Base-by-base conservation (phyloP, 2,888 invertebrate genomes). In the Andrena haemorrhoa region DNA sequence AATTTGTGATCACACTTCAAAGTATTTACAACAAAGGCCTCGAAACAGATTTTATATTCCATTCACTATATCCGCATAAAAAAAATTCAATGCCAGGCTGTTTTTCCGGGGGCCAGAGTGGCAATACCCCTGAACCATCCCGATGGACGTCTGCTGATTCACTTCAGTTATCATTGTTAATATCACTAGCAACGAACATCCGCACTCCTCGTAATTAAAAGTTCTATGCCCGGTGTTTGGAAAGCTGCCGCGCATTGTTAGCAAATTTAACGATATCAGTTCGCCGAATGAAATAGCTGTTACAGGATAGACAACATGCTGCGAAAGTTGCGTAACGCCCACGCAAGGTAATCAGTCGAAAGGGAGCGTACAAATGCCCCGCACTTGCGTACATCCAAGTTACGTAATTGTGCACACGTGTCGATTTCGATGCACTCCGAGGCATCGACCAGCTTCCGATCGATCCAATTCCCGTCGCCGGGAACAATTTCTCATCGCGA, bases 151-250 rank as follows among this genome's bases (percentile, higher is more conserved):
- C 16, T 26, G 35, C 61, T 75, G 53, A 75, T 63, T 49, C 70
- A 61, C 20, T 61, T 29, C 35, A 53, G 61, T 60, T 60, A 63
- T 61, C 75, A 58, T 71, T 71, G 61, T 53, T 61, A 16, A 29
- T 41, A 26, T 41, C 35, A 23, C 29, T 53, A 33, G 8, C 26
- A n/a, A 26, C 23, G 64, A 64, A 64, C 26, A 47, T 64, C 26
- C 23, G 26, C 47, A 64, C 64, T 64, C 64, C 41, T 23, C 16
- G 26, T 64, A 64, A 47, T 64, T 64, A 47, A 64, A 41, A 41
- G 41, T 64, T 64, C 26, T 16, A 29, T 6, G 47, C 26, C 26
- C 35, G 16, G 26, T 8, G 23, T 35, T 47, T 47, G 35, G 16
- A 26, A 47, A 64, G 47, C 47, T 64, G 26, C 3, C 16, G 4